These are phyloP conservation scores for Brachylomia viminalis DNA, from an alignment of 2,888 invertebrate species.

Conservation along the genomic window DNA sequence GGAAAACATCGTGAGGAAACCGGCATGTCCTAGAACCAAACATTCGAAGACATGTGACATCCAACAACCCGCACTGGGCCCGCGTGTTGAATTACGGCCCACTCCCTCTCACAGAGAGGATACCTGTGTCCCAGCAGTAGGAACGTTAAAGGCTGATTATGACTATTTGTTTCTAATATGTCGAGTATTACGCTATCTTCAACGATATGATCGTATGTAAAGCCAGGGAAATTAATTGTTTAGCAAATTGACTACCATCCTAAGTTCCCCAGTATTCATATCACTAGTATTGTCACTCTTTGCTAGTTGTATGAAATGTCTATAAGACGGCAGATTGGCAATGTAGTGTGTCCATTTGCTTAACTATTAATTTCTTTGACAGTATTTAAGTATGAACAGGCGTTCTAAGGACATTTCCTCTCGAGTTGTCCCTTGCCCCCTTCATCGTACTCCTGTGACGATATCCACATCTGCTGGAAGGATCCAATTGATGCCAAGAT, in stretches of 20 bases:
- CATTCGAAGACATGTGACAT: too few relatives aligned
- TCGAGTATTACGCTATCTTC: conserved; percentile 7
- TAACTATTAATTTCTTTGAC: background rate
- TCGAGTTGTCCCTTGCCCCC: conserved; percentile 99
- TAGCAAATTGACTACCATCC: background rate
- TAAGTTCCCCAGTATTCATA: background rate
- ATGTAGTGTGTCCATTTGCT: background rate
- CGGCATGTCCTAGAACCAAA: too few relatives aligned
- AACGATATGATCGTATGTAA: conserved; percentile 3
- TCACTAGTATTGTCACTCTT: background rate
- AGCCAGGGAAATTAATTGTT: background rate
- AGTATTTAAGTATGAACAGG: conserved; percentile 10
- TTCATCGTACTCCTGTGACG: conserved; percentile 99
- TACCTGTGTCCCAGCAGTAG: too few relatives aligned
- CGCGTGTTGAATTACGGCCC: too few relatives aligned
- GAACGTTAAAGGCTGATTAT: too few relatives aligned
- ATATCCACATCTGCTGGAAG: conserved; percentile 99
- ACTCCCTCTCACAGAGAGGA: too few relatives aligned
- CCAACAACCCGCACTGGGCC: too few relatives aligned
- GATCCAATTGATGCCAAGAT: conserved; percentile 99
- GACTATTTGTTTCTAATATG: too few relatives aligned
- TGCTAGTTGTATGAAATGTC: background rate
- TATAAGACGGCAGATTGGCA: too few relatives aligned
- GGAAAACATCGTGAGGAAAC: too few relatives aligned
- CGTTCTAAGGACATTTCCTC: conserved; percentile 95